phyloP scores from a whole-genome alignment of 2,797 vertebrate genomes.

The Falco naumanni region DNA sequence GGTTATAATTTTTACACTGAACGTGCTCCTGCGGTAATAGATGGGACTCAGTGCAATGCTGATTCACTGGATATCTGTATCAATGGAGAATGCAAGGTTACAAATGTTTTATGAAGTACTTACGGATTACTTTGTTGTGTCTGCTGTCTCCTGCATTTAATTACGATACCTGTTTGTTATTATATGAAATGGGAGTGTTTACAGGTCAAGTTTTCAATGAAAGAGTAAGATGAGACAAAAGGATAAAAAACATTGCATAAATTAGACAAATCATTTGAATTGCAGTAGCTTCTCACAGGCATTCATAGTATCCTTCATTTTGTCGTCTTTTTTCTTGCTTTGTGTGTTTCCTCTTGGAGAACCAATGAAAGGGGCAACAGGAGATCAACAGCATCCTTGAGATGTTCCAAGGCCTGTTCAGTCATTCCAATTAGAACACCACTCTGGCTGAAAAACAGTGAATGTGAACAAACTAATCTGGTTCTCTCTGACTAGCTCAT shows the following conservation, averaged over 20 bases:
- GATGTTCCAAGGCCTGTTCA: neutral
- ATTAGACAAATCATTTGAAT: neutral
- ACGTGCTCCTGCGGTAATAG: conserved; percentile 94
- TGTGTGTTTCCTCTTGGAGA: neutral
- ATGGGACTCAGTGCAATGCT: conserved; percentile 94
- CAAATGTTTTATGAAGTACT: conserved; percentile 25
- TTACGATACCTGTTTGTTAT: neutral
- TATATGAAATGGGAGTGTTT: neutral
- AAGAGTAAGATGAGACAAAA: neutral
- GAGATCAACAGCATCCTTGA: neutral
- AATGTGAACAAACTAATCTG: neutral
- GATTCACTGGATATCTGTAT: conserved; percentile 99
- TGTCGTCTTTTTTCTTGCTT: neutral
- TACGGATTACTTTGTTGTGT: neutral
- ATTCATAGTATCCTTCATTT: neutral
- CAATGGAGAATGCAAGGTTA: conserved; percentile 99
- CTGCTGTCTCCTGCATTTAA: neutral
- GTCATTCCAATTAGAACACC: neutral
- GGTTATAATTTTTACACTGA: conserved; percentile 99
- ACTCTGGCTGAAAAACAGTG: neutral
- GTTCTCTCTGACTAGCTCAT: neutral
- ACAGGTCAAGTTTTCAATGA: neutral
- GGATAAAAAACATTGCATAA: neutral
- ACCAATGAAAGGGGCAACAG: neutral
- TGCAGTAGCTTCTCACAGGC: neutral